A percentile compares a stretch with the other conserved stretches of the same genome.
Conservation (phyloP, 2,888 invertebrate species). For the Callosobruchus maculatus region DNA sequence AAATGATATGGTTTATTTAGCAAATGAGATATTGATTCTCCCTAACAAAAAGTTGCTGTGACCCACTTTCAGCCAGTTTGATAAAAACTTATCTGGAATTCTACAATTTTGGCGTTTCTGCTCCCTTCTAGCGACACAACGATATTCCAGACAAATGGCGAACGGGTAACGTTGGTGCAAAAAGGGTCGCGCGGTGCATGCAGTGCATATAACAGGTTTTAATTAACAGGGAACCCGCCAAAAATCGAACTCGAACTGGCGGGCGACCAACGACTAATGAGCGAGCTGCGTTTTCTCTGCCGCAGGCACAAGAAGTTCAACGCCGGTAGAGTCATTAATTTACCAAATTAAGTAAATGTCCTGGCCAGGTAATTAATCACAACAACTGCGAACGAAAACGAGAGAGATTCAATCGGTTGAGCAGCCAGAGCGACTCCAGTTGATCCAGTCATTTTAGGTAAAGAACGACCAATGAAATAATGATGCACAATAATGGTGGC, state of each 20-base stretch:
- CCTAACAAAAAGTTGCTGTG: too few species aligned
- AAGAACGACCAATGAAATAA: background rate
- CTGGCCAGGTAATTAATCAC: background rate
- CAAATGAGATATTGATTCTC: too few species aligned
- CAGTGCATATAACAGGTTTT: background rate
- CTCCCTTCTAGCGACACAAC: background rate
- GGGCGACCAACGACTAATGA: background rate
- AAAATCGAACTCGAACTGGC: background rate
- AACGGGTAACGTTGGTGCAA: background rate
- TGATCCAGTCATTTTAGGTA: background rate
- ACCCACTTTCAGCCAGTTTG: too few species aligned
- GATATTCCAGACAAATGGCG: background rate
- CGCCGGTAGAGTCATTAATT: background rate
- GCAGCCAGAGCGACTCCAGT: background rate
- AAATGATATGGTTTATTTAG: too few species aligned
- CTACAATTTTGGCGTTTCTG: background rate
- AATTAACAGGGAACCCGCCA: background rate
- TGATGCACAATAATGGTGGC: too few species aligned
- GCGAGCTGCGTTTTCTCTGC: background rate
- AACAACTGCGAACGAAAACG: background rate
- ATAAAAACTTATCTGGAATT: background rate
- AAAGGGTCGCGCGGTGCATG: background rate
- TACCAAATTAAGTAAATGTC: background rate
- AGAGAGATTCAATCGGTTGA: background rate
- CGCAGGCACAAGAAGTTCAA: background rate